A percentile compares a stretch with the other conserved stretches of the same genome.
Evolutionary conservation across 23 tunicate genomes (phyloP).

Genomic region (Halocynthia roretzi): DNA sequence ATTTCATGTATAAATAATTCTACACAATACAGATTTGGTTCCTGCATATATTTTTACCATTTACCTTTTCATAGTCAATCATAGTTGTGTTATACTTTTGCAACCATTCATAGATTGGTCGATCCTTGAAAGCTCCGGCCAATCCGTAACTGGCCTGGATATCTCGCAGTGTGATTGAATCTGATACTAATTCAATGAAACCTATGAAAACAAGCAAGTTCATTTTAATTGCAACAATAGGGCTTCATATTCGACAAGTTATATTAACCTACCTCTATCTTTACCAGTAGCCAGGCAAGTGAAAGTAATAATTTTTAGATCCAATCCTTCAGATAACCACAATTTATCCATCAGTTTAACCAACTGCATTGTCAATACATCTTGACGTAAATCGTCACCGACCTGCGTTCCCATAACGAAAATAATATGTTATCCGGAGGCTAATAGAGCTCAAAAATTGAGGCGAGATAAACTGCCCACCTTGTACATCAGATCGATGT

Average conservation of each 20-base stretch:
- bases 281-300: conserved; percentile 81
- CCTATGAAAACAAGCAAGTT: conserved; percentile 25
- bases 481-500: conserved; percentile 81
- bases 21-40: neutral
- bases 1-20: neutral
- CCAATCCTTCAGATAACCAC: conserved; percentile 85
- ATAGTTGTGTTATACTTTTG: conserved; percentile 84
- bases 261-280: conserved; percentile 47
- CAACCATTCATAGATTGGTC: conserved; percentile 94
- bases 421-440: neutral
- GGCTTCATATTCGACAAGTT: neutral
- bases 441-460: neutral
- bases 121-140: conserved; percentile 92
- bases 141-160: conserved; percentile 92
- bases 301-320: conserved; percentile 73
- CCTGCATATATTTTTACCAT: neutral
- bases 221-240: neutral
- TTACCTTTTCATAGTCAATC: conserved; percentile 64
- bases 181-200: conserved; percentile 65
- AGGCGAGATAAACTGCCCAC: conserved; percentile 12
- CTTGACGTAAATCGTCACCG: conserved; percentile 90
- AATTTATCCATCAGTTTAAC: conserved; percentile 76
- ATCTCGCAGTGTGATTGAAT: conserved; percentile 87
- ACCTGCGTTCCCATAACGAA: conserved; percentile 33
- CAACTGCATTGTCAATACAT: conserved; percentile 91